Base-by-base conservation (phyloP, 2,888 invertebrate genomes). In the Hedya salicella region DNA sequence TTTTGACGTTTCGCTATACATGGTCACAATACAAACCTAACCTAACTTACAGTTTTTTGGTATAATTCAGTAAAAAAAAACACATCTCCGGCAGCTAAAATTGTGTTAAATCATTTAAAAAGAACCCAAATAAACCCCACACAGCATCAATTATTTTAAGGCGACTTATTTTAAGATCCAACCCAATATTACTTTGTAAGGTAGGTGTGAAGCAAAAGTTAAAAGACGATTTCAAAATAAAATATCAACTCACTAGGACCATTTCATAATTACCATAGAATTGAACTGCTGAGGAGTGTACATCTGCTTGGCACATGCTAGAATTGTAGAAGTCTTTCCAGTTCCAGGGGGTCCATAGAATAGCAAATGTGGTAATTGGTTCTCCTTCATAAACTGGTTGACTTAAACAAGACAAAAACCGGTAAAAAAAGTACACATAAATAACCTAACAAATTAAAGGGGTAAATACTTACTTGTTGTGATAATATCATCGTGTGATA, bases 301-400 rank as follows among this genome's bases (percentile, higher is more conserved):
- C 73, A 99, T 94, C 87, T 98, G 96, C 73, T 94, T 95, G 1
- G 99, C 99, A 89, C 98, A 98, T 19, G 99, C 99, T 69, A 99
- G 92, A 71, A 99, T 98, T 6, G 99, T 99, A 71, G 97, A 98
- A 0, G 99, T 99, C 92, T 99, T 99, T 3, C 98, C 99, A 25
- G 99, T 99, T 61, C 99, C 99, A 0, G 99, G 99, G 9, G 99
- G 99, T 0, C 99, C 99, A 91, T 99, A 99, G 78, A 99, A 97
- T 25, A 99, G 89, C 62, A 99, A 91, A 93, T 99, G 99, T 0
- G 99, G 99, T 52, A 99, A 89, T 75, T 97, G 97, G 81, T 98
- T 96, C 80, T 98, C 96, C 67, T 95, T 94, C 76, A 99, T 98
- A 85, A 99, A 98, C 80, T 96, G 96, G 71, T 94, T 95, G 67